Base-by-base conservation (phyloP, 2,888 invertebrate genomes). In the Anodontia alba region DNA sequence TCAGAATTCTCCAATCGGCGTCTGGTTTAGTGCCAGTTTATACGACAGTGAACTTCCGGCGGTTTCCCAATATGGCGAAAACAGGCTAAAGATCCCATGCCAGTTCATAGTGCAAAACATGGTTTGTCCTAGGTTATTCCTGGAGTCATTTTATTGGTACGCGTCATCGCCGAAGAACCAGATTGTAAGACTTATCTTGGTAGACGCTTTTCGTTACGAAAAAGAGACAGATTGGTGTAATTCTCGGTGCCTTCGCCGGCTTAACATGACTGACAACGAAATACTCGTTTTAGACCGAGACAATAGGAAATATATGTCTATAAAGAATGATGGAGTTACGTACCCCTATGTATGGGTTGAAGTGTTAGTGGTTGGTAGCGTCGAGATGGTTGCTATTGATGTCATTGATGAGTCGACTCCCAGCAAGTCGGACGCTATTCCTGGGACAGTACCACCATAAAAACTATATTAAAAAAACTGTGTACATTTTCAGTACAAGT, bases 71-170 rank as follows among this genome's bases (percentile, higher is more conserved):
- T 81, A 81, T 66, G 84, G 84, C 10, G 84, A 80, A 20, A 81
- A 79, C 49, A 33, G 84, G 57, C 49, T 84, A 10, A 84, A 81
- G 51, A 73, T 84, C n/a, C 84, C 84, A 0, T 79, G 81, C 62
- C 81, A 79, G 42, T 77, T 79, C 68, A 73, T 81, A 29, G 68
- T 84, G 17, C 72, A 67, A 68, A 80, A 69, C 31, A 81, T 84
- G 79, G 51, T 74, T 43, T 62, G 51, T 29, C 84, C 84, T 46
- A 49, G 84, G 43, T 67, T 84, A 26, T 84, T 69, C 36, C 51
- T 84, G 2, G 84, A 84, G 38, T 62, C 81, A 42, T 84, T 84
- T 70, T 84, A 81, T 72, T 84, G 79, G 73, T 81, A 78, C 70
- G 74, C 76, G 33, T 79, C 79, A 12, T 81, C 51, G 5, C 77